A percentile compares a stretch with the other conserved stretches of the same genome.
These are phyloP conservation scores for Paracanthobrama guichenoti DNA, from an alignment of 2,113 vertebrate species.

Conservation along the genomic window DNA sequence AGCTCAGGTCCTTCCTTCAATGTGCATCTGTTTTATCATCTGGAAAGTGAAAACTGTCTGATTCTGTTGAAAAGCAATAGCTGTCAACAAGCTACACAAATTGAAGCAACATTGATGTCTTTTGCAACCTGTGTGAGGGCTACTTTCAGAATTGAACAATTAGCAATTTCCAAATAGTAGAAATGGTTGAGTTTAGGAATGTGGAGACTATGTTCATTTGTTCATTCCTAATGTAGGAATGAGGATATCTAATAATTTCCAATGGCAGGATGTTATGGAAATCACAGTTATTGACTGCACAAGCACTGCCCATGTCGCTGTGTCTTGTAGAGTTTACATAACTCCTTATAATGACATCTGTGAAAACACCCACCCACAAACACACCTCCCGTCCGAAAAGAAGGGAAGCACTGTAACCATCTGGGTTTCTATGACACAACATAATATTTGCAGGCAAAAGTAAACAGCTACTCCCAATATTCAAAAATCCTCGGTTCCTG, in stretches of 20 bases:
- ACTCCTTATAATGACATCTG: conserved; percentile 44
- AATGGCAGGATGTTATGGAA: conserved; percentile 13
- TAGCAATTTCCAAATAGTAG: not conserved
- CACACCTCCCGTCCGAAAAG: conserved; percentile 20
- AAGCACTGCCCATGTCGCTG: not conserved
- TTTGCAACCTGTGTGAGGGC: not conserved
- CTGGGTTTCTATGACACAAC: conserved; percentile 34
- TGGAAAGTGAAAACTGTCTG: not conserved
- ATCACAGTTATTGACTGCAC: conserved; percentile 11
- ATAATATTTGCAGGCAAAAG: conserved; percentile 31
- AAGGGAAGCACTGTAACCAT: conserved; percentile 26
- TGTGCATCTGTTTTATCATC: not conserved
- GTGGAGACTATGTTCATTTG: too few relatives aligned
- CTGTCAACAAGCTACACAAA: not conserved
- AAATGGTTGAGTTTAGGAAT: not conserved
- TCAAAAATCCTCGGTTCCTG: conserved; percentile 5
- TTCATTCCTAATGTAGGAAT: too few relatives aligned
- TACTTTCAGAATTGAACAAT: not conserved
- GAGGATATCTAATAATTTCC: not conserved
- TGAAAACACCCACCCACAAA: conserved; percentile 33
- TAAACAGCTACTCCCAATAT: conserved; percentile 17
- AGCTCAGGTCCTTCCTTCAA: too few relatives aligned
- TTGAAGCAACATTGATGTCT: not conserved
- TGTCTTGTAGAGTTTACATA: conserved; percentile 32
- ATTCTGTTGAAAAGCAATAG: not conserved